Base-by-base conservation (phyloP, 2,113 vertebrate genomes). In the Empidonax traillii region DNA sequence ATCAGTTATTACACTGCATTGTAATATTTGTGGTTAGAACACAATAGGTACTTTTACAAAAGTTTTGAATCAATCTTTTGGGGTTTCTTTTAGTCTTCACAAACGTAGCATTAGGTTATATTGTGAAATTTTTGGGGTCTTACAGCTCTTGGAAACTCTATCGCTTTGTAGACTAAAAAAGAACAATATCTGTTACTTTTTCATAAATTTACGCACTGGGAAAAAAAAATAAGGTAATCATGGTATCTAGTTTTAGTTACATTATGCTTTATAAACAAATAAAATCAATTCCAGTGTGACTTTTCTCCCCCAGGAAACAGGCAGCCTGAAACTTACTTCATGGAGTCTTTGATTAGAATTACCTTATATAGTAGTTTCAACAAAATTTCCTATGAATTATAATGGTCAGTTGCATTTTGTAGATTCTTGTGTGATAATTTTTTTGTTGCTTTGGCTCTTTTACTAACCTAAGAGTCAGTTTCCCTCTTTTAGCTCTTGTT, bases 61-160 rank as follows among this genome's bases (percentile, higher is more conserved):
- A 46, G 10, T 16, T 90, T 76, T 49, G 4, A 75, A 39, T 9
- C 3, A 39, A 6, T 46, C 0, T 24, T 65, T 25, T 62, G 22
- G 5, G 4, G 0, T 3, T 30, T 37, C 37, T 27, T 3, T 41
- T 24, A 49, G 6, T 17, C 3, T 21, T 87, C 10, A 25, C 7
- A 88, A 55, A 73, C 9, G 3, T 9, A 58, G 3, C 3, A 9
- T 73, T 66, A 41, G 5, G 18, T 22, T 58, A 31, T 39, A 17
- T 9, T 46, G 3, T 68, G 27, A 62, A 94, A 78, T 22, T 35
- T 49, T 81, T 78, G 41, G 9, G 12, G 39, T 47, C 3, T 10
- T 56, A 37, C 2, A 41, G 8, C 4, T 80, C 21, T 74, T 62
- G 18, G 12, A 89, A 75, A n/a, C 9, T 20, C 14, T 9, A 3